Percentiles rank a stretch among this genome's conserved stretches.
Conservation (phyloP, 2,113 vertebrate species). For the Psammodynastes pulverulentus region DNA sequence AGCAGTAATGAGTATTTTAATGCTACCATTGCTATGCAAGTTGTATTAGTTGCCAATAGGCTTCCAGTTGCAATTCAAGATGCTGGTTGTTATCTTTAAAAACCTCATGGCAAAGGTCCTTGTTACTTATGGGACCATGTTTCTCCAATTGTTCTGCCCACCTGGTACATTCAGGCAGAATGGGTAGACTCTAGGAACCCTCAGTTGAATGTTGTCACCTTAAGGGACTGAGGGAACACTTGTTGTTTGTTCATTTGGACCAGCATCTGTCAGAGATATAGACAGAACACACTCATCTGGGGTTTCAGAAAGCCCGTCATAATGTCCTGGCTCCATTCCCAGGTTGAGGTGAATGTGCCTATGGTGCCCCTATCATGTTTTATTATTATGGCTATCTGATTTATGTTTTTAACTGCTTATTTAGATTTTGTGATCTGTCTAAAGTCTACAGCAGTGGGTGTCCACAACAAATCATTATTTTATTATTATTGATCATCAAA, state of each 20-base stretch:
- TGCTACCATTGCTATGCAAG: neutral
- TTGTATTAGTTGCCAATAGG: neutral
- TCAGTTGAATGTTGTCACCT: neutral
- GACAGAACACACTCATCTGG: neutral
- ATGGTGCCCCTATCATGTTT: neutral
- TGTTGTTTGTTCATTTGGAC: neutral
- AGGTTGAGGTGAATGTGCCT: neutral
- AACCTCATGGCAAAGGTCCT: neutral
- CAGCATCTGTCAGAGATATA: neutral
- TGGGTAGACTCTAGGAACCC: neutral
- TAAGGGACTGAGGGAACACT: neutral
- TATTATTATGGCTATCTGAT: neutral
- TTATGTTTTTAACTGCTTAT: neutral
- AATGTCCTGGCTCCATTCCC: neutral
- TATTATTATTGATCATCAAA: neutral
- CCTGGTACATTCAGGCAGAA: neutral
- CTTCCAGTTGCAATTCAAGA: neutral
- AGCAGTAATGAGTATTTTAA: neutral
- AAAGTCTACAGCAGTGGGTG: neutral
- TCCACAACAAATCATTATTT: neutral
- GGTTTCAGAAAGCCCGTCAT: neutral
- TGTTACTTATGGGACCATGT: neutral
- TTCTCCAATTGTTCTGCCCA: neutral
- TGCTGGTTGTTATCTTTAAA: neutral
- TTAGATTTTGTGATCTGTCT: neutral